These are phyloP conservation scores for Pogonophryne albipinna DNA, from an alignment of 2,797 vertebrate species.

Conservation along the genomic window DNA sequence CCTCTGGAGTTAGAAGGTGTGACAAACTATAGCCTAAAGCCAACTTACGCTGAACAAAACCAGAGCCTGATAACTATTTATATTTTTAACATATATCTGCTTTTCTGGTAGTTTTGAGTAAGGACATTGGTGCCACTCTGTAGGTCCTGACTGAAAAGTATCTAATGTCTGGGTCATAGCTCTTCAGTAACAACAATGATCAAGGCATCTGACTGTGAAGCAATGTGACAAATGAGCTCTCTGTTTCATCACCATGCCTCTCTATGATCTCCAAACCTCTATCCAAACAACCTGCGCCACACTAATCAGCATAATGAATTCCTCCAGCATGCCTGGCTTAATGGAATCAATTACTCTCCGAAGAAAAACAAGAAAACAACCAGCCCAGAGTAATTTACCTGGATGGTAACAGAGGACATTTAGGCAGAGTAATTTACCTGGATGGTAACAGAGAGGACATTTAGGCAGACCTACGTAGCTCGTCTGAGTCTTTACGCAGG, in stretches of 20 bases:
- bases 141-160: neutral
- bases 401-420: constrained; percentile 13
- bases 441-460: constrained; percentile 16
- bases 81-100: neutral
- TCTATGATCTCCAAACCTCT: constrained; percentile 31
- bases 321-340: constrained; percentile 52
- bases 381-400: constrained; percentile 27
- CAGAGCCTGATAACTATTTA: neutral
- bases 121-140: neutral
- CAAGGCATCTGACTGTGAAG: constrained; percentile 44
- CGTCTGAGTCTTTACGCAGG: constrained; percentile 31
- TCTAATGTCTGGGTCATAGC: constrained; percentile 1
- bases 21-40: constrained; percentile 2
- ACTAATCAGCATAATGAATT: constrained; percentile 73
- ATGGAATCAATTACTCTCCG: constrained; percentile 67
- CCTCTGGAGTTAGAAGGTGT: constrained; percentile 15
- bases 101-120: constrained; percentile 9
- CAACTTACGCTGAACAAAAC: constrained; percentile 1
- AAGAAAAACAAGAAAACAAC: constrained; percentile 38
- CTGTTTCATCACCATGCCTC: constrained; percentile 17
- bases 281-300: constrained; percentile 34
- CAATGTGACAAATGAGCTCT: constrained; percentile 55
- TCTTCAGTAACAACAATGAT: constrained; percentile 36
- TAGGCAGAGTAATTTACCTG: constrained; percentile 25
- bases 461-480: neutral